phyloP scores from a whole-genome alignment of 2,888 invertebrate genomes.

The Bruchidius siliquastri region DNA sequence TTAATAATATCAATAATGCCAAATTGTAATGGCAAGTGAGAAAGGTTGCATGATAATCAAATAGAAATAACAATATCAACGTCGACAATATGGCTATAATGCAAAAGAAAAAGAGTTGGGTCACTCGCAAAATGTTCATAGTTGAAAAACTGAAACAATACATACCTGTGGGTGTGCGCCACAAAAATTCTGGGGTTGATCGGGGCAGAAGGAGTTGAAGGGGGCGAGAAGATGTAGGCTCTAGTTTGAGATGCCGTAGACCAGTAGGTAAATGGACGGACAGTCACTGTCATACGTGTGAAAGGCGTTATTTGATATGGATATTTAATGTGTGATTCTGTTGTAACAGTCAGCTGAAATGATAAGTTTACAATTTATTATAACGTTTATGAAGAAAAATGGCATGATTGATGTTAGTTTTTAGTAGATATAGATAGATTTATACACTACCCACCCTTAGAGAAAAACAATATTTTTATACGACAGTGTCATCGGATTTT shows the following conservation, averaged over 20 bases:
- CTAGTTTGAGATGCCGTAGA: slow-evolving; percentile 64
- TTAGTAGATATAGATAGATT: too few species aligned
- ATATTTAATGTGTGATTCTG: slow-evolving; percentile 53
- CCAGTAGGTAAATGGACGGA: slow-evolving; percentile 83
- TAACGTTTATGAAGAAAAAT: slow-evolving; percentile 3
- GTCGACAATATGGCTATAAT: too few species aligned
- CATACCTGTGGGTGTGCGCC: not conserved
- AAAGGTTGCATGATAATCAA: too few species aligned
- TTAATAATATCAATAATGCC: not conserved
- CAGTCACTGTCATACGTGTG: slow-evolving; percentile 64
- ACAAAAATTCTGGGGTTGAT: slow-evolving; percentile 70
- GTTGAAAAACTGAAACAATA: not conserved
- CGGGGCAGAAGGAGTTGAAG: slow-evolving; percentile 75
- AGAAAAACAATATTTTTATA: too few species aligned
- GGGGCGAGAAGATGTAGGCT: slow-evolving; percentile 61
- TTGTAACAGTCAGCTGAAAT: slow-evolving; percentile 50
- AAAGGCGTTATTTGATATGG: slow-evolving; percentile 60
- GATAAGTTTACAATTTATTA: slow-evolving; percentile 6
- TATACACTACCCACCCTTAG: too few species aligned
- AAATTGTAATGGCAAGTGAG: too few species aligned
- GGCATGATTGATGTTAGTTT: too few species aligned
- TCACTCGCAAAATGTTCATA: too few species aligned
- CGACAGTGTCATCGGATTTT: too few species aligned
- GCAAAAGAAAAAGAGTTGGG: too few species aligned
- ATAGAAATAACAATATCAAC: too few species aligned